Evolutionary conservation across 1,140 invertebrate species (phyloP), one percentile per base, ranked within the genome.

Genomic region (Drosophila pseudoobscura): DNA sequence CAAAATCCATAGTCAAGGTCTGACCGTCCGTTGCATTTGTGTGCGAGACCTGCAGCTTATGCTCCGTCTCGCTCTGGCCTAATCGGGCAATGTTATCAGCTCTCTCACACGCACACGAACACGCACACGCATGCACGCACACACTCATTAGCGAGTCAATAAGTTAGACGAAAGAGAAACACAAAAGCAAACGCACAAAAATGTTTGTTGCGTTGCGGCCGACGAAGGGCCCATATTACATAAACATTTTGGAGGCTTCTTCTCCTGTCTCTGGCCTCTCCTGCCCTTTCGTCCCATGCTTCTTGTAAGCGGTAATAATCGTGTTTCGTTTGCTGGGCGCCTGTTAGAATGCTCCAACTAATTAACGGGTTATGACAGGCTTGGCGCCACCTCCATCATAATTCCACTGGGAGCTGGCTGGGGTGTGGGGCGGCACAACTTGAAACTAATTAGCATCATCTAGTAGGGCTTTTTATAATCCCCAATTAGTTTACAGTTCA

Each of bases 321-420:
- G 41, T 35, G n/a, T 63, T 70, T 13, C 35, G 20, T 22, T 35
- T 59, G 50, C 89, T 90, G 89, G 13, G 68, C 79, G 84, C 89
- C 89, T 90, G 75, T 80, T 90, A 64, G 66, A 83, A 89, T 89
- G 88, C 89, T 90, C 89, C 89, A 90, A 90, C 89, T 90, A 90
- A 90, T 90, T 90, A 90, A 90, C 84, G 78, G 82, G 85, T 90
- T 90, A 87, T 90, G 85, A 87, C 85, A 88, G 64, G 75, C 79
- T 79, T 71, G 70, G 78, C 82, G 83, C 83, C 83, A 88, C 62
- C 69, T 87, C 63, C 78, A 75, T 87, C 82, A 85, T 75, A 60
- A 64, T 47, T 45, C 44, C 60, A 17, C n/a, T 46, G 31, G 47
- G 55, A 53, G 24, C 17, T 46, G 24, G 9, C 24, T 9, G 31